phyloP scores from a whole-genome alignment of 2,113 vertebrate genomes.

The Cacatua alba region DNA sequence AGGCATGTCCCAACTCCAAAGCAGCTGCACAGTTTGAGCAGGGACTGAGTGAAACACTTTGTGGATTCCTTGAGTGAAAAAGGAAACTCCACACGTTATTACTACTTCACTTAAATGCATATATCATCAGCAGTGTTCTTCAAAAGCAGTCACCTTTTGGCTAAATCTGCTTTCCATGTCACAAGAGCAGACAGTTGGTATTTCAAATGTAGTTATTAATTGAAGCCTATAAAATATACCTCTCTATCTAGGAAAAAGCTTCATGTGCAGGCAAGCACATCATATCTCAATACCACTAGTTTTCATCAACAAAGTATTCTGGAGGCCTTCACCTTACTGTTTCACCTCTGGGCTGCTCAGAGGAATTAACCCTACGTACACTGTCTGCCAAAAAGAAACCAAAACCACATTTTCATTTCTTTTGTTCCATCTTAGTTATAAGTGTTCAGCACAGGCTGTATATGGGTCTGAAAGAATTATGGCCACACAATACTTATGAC shows the following conservation, averaged over 20 bases:
- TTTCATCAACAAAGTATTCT: slow-evolving; percentile 45
- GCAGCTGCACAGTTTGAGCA: not conserved
- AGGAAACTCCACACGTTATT: not conserved
- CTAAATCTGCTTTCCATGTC: not conserved
- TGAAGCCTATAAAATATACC: not conserved
- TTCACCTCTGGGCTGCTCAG: slow-evolving; percentile 36
- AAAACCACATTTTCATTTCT: slow-evolving; percentile 75
- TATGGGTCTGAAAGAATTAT: slow-evolving; percentile 60
- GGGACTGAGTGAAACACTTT: not conserved
- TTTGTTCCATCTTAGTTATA: slow-evolving; percentile 64
- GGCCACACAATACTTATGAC: slow-evolving; percentile 52
- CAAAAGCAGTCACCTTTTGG: not conserved
- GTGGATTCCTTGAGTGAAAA: not conserved
- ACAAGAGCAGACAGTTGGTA: not conserved
- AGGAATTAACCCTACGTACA: slow-evolving; percentile 66
- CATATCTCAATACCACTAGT: slow-evolving; percentile 3
- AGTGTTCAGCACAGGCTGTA: slow-evolving; percentile 52
- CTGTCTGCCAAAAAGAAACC: slow-evolving; percentile 74
- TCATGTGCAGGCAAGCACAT: slow-evolving; percentile 20
- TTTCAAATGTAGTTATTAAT: not conserved
- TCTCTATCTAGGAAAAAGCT: not conserved
- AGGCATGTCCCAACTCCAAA: not conserved
- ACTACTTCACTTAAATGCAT: not conserved
- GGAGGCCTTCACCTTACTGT: not conserved
- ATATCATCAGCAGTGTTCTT: not conserved